phyloP scores from a whole-genome alignment of 92 coral and sea anemone genomes.

The Zoanthus gigantus region DNA sequence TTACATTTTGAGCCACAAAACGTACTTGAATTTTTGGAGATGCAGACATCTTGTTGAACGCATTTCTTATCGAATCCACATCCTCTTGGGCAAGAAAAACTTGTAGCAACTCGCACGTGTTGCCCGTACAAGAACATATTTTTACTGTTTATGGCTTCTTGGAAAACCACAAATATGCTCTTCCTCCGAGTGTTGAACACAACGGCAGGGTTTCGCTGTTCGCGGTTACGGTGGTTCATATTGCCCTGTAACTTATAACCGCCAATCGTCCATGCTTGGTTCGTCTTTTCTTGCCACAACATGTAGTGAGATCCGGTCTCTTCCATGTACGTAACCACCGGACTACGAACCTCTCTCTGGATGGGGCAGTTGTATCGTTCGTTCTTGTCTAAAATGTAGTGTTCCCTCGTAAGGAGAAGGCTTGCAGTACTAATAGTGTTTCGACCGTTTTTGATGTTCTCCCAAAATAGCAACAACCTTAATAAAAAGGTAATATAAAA shows the following conservation, averaged over 20 bases:
- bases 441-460: slow-evolving; percentile 75
- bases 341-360: slow-evolving; percentile 71
- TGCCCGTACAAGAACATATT: slow-evolving; percentile 67
- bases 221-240: slow-evolving; percentile 63
- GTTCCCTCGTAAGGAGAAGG: slow-evolving; percentile 56
- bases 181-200: slow-evolving; percentile 66
- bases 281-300: slow-evolving; percentile 84
- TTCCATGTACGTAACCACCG: slow-evolving; percentile 80
- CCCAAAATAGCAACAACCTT: slow-evolving; percentile 92
- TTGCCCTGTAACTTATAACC: too few species aligned
- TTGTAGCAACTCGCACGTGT: slow-evolving; percentile 64
- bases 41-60: slow-evolving; percentile 82
- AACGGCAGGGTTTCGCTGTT: slow-evolving; percentile 7
- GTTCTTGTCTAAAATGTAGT: slow-evolving; percentile 51
- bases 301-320: slow-evolving; percentile 77
- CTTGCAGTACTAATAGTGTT: slow-evolving; percentile 69
- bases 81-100: slow-evolving; percentile 70
- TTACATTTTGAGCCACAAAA: too few species aligned
- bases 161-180: slow-evolving; percentile 85
- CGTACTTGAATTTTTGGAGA: slow-evolving; percentile 55
- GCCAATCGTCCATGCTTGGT: slow-evolving; percentile 54
- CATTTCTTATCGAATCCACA: slow-evolving; percentile 78
- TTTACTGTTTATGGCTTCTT: slow-evolving; percentile 65
- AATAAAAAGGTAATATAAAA: too few species aligned
- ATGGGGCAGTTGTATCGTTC: slow-evolving; percentile 66